Base-by-base conservation (phyloP, 2,888 invertebrate species). In the Charanyca ferruginea region DNA sequence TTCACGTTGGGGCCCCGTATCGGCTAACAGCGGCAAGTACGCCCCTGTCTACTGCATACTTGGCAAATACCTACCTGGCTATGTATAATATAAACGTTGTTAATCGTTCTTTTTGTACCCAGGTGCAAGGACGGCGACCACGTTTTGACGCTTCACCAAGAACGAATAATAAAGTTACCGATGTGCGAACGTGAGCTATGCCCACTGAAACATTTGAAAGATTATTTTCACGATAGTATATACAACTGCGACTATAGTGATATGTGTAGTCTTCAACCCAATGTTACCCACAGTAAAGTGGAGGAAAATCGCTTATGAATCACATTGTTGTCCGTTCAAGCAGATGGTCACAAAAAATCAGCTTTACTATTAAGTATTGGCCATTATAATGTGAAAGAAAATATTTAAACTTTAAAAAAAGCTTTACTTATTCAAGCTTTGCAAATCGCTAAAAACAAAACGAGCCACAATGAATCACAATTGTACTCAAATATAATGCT, bases 131-230 rank as follows among this genome's bases (percentile, higher is more conserved):
- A 92, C 75, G 90, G 94, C 51, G 89, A 95, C 28, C 95, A 96
- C 85, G 89, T 98, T 38, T 89, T 98, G 73, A 96, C 97, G 0
- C 90, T 98, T 78, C 97, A 98, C 85, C 98, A 98, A 92, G 98
- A 98, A 89, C 96, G 96, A 53, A 92, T 96, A 0, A 93, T 98
- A 0, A 96, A 96, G 68, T 88, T 98, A 76, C 97, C 97, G 0
- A 96, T 97, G 83, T 98, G 98, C 87, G 96, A 96, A 4, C 82
- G 90, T 3, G 96, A 97, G 75, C 95, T 98, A 5, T 98, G 98
- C 87, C 96, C 97, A 18, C 84, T 97, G 47, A 85, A 95, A 5
- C 92, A 91, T 41, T 90, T 98, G 81, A 94, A 93, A 65, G 85
- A 96, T 28, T 89, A 96, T 61, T 97, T 97, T 85, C 92, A 94